Evolutionary conservation across 2,797 vertebrate genomes (phyloP).

Genomic region (Echeneis naucrates): DNA sequence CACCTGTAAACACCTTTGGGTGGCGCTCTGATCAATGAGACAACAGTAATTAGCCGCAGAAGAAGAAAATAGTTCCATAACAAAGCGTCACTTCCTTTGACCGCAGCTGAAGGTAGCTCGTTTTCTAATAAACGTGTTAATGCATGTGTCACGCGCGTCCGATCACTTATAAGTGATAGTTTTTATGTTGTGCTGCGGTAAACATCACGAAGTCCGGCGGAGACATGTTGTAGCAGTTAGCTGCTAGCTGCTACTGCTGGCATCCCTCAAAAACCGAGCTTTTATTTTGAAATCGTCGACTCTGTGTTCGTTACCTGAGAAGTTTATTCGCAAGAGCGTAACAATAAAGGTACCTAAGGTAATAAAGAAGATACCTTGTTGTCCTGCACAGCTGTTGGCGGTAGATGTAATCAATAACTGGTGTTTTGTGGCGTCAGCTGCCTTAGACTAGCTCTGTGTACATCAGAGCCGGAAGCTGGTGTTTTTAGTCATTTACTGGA

Average conservation of each 20-base stretch:
- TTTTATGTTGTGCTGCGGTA: background rate
- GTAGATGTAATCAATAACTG: too few species aligned
- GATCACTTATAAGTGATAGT: too few species aligned
- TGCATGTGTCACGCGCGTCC: background rate
- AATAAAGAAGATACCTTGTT: background rate
- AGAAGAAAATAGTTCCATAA: slow-evolving; percentile 61
- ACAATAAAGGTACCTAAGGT: too few species aligned
- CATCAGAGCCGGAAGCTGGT: background rate
- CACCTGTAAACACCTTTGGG: rapidly evolving
- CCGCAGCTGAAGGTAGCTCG: slow-evolving; percentile 58
- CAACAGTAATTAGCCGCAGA: background rate
- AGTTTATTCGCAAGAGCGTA: background rate
- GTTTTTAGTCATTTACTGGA: slow-evolving; percentile 11
- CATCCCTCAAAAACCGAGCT: background rate
- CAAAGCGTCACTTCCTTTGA: slow-evolving; percentile 64
- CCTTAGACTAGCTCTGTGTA: background rate
- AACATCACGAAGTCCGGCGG: too few species aligned
- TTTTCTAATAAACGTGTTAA: background rate
- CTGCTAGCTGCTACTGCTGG: background rate
- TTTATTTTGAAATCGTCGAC: slow-evolving; percentile 48
- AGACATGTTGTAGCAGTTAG: rapidly evolving
- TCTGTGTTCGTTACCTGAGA: rapidly evolving
- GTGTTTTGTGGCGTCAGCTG: too few species aligned
- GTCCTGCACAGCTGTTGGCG: too few species aligned
- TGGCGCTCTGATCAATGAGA: slow-evolving; percentile 28